Conservation (phyloP, 2,113 vertebrate genomes). For the Chlorodrepanis virens region DNA sequence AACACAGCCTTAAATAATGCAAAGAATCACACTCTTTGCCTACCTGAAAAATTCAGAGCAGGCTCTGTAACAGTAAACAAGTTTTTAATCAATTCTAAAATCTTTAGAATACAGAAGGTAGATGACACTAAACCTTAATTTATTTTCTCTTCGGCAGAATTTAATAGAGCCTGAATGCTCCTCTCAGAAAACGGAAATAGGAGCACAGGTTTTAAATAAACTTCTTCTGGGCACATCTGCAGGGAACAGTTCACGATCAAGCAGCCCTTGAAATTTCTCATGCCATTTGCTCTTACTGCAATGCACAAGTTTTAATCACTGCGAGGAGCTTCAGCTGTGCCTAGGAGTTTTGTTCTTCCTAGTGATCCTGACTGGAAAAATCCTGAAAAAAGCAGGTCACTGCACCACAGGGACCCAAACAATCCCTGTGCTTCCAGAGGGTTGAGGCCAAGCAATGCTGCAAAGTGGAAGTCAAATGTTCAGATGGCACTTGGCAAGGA, state of each 20-base stretch:
- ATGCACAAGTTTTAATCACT: not conserved
- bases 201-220: conserved; percentile 26
- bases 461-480: not conserved
- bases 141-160: not conserved
- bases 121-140: not conserved
- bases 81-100: not conserved
- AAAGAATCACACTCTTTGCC: not conserved
- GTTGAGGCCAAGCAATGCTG: not conserved
- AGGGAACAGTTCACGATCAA: not conserved
- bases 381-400: not conserved
- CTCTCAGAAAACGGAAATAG: conserved; percentile 2
- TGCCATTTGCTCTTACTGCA: not conserved
- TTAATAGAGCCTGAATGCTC: not conserved
- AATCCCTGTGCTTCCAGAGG: not conserved
- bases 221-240: not conserved
- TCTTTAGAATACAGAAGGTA: not conserved
- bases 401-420: rapidly evolving
- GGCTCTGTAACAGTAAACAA: not conserved
- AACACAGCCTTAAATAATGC: not conserved
- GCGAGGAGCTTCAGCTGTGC: not conserved
- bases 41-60: not conserved
- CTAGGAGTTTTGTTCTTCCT: not conserved
- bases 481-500: not conserved
- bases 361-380: not conserved
- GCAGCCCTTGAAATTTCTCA: not conserved